Base-by-base conservation (phyloP, 2,888 invertebrate species). In the Caenorhabditis sp. region DNA sequence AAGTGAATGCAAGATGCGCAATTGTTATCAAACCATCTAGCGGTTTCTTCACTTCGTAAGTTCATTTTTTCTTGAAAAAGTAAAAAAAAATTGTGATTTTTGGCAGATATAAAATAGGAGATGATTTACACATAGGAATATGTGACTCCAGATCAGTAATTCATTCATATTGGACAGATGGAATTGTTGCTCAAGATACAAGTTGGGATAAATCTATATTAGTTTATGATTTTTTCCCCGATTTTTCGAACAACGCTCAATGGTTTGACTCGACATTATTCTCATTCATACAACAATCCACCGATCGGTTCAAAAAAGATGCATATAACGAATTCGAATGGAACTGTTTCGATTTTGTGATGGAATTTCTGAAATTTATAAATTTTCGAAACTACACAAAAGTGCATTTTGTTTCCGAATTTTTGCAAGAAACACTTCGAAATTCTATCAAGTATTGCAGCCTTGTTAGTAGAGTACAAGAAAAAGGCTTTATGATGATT, bases 121-220 rank as follows among this genome's bases (percentile, higher is more conserved):
- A 78, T 36, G 78, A 78, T 50, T 60, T 78, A 1, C 78, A 78
- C 55, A 69, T 78, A 43, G 78, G 78, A 1, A 75, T 78, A 21
- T 69, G 67, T 0, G 69, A 78, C 50, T 72, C 72, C 1, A 51
- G 23, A 2, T 70, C 72, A 21, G 27, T 58, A 14, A 62, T 78
- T 1, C 65, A 76, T 54, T 78, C 78, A 0, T 78, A 51, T 57
- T 69, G 74, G 74, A 74, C 62, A n/a, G 55, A 69, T 54, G 69
- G 66, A 24, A 50, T 74, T 19, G 21, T 53, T 0, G 26, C 66
- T 4, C 65, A 66, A 57, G 61, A 50, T 12, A 19, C 63, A 17
- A 53, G 50, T 31, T 78, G 78, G 78, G 58, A 71, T 19, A 57
- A 69, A 26, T 68, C 70, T 0, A 59, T 76, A 4, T 19, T 65